phyloP scores from a whole-genome alignment of 2,888 invertebrate species.

The Marronus borbonicus region DNA sequence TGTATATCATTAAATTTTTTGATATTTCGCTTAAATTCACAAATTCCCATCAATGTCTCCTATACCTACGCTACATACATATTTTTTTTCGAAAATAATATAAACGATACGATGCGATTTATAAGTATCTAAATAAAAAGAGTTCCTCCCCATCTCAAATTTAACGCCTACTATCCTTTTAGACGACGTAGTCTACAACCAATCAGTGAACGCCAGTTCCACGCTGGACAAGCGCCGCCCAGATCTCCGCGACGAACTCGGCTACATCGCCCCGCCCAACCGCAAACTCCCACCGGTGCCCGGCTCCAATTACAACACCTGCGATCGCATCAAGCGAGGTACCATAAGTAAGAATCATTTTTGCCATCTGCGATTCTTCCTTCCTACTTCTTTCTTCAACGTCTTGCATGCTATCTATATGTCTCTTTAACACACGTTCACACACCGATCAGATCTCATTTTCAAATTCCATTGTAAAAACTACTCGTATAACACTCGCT shows the following conservation, averaged over 20 bases:
- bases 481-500: not conserved
- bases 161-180: conserved; percentile 53
- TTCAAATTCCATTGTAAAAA: not conserved
- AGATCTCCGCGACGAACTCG: conserved; percentile 88
- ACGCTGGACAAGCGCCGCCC: conserved; percentile 89
- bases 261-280: conserved; percentile 94
- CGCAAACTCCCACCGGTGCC: conserved; percentile 93
- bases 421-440: conserved; percentile 54
- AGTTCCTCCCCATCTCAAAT: too few species aligned
- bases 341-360: conserved; percentile 66
- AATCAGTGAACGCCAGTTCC: conserved; percentile 78
- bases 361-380: conserved; percentile 50
- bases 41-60: too few species aligned
- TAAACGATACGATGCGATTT: too few species aligned
- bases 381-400: not conserved
- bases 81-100: too few species aligned
- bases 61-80: too few species aligned
- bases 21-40: too few species aligned
- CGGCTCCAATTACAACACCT: conserved; percentile 94
- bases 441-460: conserved; percentile 4
- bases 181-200: conserved; percentile 95
- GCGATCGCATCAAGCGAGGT: conserved; percentile 94
- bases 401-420: conserved; percentile 29
- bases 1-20: too few species aligned
- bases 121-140: too few species aligned